phyloP scores from a whole-genome alignment of 2,113 vertebrate genomes.

The Numenius arquata region DNA sequence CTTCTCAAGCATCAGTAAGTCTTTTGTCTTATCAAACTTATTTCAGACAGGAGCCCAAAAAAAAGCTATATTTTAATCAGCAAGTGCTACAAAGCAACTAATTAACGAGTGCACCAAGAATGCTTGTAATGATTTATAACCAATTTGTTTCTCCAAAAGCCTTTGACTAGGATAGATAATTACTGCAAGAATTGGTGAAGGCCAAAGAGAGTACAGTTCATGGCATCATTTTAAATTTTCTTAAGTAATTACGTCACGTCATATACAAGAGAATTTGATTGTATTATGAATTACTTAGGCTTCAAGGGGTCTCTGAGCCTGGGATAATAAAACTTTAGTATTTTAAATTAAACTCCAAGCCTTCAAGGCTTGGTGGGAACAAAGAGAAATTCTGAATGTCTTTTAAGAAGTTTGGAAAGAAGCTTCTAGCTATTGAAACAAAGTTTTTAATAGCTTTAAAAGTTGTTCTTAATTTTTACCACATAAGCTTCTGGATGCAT shows the following conservation, averaged over 20 bases:
- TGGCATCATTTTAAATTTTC: background rate
- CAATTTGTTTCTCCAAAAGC: background rate
- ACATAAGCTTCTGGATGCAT: background rate
- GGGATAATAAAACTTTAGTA: slow-evolving; percentile 23
- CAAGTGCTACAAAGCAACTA: slow-evolving; percentile 9
- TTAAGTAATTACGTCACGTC: background rate
- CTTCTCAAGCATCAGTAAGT: background rate
- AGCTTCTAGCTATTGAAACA: background rate
- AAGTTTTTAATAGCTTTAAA: slow-evolving; percentile 7
- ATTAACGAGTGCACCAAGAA: slow-evolving; percentile 8
- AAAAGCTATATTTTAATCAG: background rate
- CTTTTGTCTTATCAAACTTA: background rate
- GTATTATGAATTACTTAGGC: background rate
- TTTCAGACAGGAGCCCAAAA: background rate
- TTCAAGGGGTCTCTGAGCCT: background rate
- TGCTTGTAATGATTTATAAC: background rate
- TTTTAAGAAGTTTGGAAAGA: slow-evolving; percentile 16
- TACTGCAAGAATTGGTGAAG: background rate
- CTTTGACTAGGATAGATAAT: background rate
- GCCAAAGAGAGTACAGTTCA: background rate
- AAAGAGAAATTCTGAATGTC: background rate
- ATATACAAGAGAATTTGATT: background rate
- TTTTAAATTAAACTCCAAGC: slow-evolving; percentile 15
- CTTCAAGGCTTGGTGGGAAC: slow-evolving; percentile 17
- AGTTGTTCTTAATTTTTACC: background rate